Evolutionary conservation across 2,113 vertebrate species (phyloP), one percentile per base, ranked within the genome.

Genomic region (Erythrocercus mccallii): DNA sequence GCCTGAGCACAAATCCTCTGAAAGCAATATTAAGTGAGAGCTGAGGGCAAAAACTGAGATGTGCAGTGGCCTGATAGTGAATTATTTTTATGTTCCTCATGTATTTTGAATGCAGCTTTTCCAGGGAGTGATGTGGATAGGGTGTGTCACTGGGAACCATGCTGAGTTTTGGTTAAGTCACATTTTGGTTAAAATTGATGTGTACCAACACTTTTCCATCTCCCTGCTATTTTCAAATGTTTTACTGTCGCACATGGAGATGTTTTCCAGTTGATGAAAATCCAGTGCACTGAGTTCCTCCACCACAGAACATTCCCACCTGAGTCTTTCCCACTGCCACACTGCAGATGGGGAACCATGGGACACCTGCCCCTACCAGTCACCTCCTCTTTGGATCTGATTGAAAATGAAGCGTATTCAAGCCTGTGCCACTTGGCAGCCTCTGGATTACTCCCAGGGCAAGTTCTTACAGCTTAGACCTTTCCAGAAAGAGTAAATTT

Each of bases 351-450:
- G 22, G 15, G 42, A 62, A 15, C 9, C 38, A 30, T 21, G 1
- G 4, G 53, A 27, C 1, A 5, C 24, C 53, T 58, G 19, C 8
- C 0, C 3, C 18, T 62, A 7, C 31, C 0, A 0, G 14, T 62
- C 1, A 0, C 40, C 22, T 68, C n/a, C 22, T 51, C 31, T 50
- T 38, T 4, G 6, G 31, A 23, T 23, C 19, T 53, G 38, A 35
- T 30, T 1, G 7, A 30, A 53, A 79, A 44, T 44, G 11, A 30
- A 23, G 14, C 27, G 7, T 70, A 22, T 77, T 80, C 65, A 64
- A 90, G n/a, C 53, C 66, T 48, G 25, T 90, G 51, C 22, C 64
- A 13, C 45, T 61, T 73, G 15, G 48, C 31, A 92, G 83, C 50
- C 30, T 50, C 24, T 2, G 4, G 27, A 31, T 82, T 56, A 18